These are phyloP conservation scores for Rhyacophila evoluta DNA, from an alignment of 2,888 invertebrate genomes.

Conservation along the genomic window DNA sequence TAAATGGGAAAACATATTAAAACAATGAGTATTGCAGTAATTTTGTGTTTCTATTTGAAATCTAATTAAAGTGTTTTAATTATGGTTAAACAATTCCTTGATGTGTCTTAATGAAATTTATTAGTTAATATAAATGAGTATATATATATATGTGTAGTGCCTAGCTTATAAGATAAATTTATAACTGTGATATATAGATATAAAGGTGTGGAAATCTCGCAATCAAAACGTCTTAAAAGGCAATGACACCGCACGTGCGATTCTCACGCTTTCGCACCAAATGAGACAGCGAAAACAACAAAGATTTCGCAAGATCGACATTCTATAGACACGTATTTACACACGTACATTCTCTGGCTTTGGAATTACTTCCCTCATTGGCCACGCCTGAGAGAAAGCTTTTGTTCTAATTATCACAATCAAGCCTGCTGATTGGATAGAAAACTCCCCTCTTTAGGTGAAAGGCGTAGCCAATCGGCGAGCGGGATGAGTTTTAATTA, in stretches of 20 bases:
- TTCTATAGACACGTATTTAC: background rate
- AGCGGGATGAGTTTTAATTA: conserved; percentile 66
- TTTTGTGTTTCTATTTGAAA: no score
- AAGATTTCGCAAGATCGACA: background rate
- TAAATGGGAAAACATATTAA: no score
- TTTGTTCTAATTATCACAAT: conserved; percentile 71
- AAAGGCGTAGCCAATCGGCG: conserved; percentile 37
- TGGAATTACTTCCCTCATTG: conserved; percentile 57
- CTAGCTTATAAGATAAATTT: no score
- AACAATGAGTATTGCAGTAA: no score
- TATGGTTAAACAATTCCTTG: no score
- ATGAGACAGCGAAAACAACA: background rate
- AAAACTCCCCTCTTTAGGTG: conserved; percentile 62
- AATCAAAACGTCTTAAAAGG: background rate
- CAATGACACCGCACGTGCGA: background rate
- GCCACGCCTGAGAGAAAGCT: conserved; percentile 37
- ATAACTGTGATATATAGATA: no score
- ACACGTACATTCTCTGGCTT: background rate
- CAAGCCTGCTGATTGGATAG: conserved; percentile 67
- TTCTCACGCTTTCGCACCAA: background rate
- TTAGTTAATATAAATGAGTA: no score
- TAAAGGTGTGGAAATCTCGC: no score
- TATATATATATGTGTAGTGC: no score
- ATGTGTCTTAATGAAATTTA: no score
- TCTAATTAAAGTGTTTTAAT: no score